Base-by-base conservation (phyloP, 2,113 vertebrate species). In the Prietella phreatophila region DNA sequence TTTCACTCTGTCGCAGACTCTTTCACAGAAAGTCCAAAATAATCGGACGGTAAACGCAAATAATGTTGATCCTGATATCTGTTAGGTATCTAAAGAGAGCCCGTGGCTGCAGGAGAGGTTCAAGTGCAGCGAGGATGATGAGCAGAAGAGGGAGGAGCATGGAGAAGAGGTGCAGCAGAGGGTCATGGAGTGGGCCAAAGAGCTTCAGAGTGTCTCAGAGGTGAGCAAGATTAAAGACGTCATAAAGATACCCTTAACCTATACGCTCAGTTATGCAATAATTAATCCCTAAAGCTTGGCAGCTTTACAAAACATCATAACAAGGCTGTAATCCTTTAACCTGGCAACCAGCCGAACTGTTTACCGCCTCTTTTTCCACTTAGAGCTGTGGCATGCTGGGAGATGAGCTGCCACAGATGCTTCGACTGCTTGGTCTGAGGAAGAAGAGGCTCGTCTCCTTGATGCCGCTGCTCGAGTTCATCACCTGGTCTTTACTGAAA, bases 401-500 rank as follows among this genome's bases (percentile, higher is more conserved):
- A 3, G 91, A 94, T 0, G 93, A 95, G 82, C 89, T 96, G 47
- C 91, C 91, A 0, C 93, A 92, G 89, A 89, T 92, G 25, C 65
- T 96, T 75, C 90, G 92, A 10, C 89, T 93, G 33, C 88, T 95
- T 10, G 93, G 93, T 13, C 91, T 94, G 87, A 94, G 89, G 90
- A 95, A 95, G 90, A 95, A 94, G 61, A 93, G 87, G 0, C 92
- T 96, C 80, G 61, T 55, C 5, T 91, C 89, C 81, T 88, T 96
- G 82, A 87, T 95, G 89, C 95, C 95, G 4, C 92, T 96, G 87
- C 86, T 96, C 75, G 95, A 96, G 94, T 95, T 95, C 90, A 96
- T 96, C 89, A 96, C 95, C 87, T 96, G 95, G 95, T 95, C 95
- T 3, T 92, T 96, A 88, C 93, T 96, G 78, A 95, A 92, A 82